Conservation (phyloP, 2,888 invertebrate genomes). For the Drosophila monieri region DNA sequence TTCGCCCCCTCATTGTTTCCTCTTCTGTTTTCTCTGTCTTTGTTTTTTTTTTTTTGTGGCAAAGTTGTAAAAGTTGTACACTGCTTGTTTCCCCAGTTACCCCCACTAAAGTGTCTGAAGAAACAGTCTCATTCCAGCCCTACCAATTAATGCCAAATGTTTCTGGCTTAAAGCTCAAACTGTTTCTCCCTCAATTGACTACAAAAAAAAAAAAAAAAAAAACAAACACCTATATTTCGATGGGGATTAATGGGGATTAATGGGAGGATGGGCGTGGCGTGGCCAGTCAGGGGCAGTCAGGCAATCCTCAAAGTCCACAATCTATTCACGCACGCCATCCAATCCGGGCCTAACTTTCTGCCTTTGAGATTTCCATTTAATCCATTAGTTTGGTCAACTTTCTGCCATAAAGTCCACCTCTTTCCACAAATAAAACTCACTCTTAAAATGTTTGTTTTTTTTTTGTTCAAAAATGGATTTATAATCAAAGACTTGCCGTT, state of each 20-base stretch:
- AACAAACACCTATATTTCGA: constrained; percentile 39
- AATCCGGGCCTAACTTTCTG: constrained; percentile 16
- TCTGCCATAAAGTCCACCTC: background rate
- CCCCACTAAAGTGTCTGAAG: constrained; percentile 21
- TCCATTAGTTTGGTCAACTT: constrained; percentile 31
- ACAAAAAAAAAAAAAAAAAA: too few relatives aligned
- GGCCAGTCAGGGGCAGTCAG: background rate
- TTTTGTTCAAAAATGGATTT: background rate
- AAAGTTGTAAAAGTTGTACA: constrained; percentile 32
- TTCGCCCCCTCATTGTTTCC: constrained; percentile 15
- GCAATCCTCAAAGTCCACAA: constrained; percentile 6
- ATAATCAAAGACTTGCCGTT: background rate
- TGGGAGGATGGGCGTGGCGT: too few relatives aligned
- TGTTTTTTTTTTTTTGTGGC: constrained; percentile 2
- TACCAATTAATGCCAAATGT: constrained; percentile 60
- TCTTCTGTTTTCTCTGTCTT: constrained; percentile 3
- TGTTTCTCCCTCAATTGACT: constrained; percentile 58
- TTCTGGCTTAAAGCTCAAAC: constrained; percentile 51
- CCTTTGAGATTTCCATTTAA: constrained; percentile 21
- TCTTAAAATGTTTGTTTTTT: background rate
- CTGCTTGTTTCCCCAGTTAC: background rate
- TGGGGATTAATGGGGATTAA: background rate
- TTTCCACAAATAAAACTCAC: background rate
- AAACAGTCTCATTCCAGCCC: constrained; percentile 13
- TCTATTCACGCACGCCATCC: constrained; percentile 29